Evolutionary conservation across 2,797 vertebrate genomes (phyloP), one percentile per base, ranked within the genome.

Genomic region (Rhinophrynus dorsalis): DNA sequence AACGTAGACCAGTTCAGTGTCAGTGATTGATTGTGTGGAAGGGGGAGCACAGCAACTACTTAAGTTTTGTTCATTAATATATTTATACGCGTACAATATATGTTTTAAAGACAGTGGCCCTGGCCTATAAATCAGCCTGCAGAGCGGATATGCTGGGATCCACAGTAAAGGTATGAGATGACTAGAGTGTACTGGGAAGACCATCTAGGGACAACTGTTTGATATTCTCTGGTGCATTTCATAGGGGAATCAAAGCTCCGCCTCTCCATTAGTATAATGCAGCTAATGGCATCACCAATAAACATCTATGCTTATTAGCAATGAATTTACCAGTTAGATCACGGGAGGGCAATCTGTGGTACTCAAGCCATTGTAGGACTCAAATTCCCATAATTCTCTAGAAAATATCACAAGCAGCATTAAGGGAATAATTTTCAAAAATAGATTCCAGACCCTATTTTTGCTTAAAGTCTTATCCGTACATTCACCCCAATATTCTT

Each of bases 11-110:
- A 30, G 33, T 54, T 54, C 24, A 17, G 27, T 33, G 57, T 44
- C 15, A 24, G 42, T 54, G 67, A 69, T 54, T 69, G 35, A 61
- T 54, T 33, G 48, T 24, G 24, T 26, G 23, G n/a, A 20, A 17
- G 17, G 40, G 40, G 24, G 47, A 23, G 9, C 7, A 23, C 12
- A 23, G 45, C 21, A 27, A 26, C 47, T 51, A 29, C 47, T 48
- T 27, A 44, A 1, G 24, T 61, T 54, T 44, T 33, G 27, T 12
- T 29, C 47, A 61, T 69, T 69, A 61, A 69, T 69, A 69, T 69
- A 61, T 61, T 51, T 69, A 52, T 58, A 69, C 27, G 56, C 33
- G 27, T 29, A 17, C 29, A 45, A 32, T 54, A 61, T 61, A 45
- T 58, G 29, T 61, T 44, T 68, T 61, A 29, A 59, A 60, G 33